phyloP scores from a whole-genome alignment of 1,140 invertebrate genomes.

The Armadillidium nasatum region DNA sequence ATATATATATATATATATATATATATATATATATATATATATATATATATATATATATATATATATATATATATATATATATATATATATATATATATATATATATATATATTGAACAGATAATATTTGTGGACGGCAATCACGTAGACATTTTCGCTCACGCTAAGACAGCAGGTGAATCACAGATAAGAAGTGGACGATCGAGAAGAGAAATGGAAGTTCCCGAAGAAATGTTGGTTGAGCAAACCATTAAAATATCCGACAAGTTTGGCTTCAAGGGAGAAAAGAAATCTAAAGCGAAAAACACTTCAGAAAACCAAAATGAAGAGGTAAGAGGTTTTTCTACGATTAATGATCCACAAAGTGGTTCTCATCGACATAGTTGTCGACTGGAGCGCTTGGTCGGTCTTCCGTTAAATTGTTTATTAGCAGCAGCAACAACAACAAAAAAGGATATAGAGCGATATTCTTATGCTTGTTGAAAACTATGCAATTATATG shows the following conservation, averaged over 20 bases:
- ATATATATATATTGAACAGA: not conserved
- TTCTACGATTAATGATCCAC: not conserved
- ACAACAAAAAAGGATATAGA: too few relatives aligned
- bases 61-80: too few relatives aligned
- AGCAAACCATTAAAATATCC: constrained; percentile 84
- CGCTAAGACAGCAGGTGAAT: not conserved
- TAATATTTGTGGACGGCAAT: constrained; percentile 17
- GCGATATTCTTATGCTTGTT: too few relatives aligned
- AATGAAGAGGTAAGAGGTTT: not conserved
- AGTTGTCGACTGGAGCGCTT: too few relatives aligned
- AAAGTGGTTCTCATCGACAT: too few relatives aligned
- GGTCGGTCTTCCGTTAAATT: too few relatives aligned
- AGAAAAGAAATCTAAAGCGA: constrained; percentile 46
- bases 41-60: too few relatives aligned
- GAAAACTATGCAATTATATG: too few relatives aligned
- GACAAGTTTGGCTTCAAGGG: constrained; percentile 69
- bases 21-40: too few relatives aligned
- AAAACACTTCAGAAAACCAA: not conserved
- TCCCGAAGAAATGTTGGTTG: constrained; percentile 72
- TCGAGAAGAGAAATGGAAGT: constrained; percentile 28
- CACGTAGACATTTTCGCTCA: constrained; percentile 24
- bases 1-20: too few relatives aligned
- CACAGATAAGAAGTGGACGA: constrained; percentile 14
- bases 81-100: not conserved
- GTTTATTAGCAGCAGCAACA: too few relatives aligned